These are phyloP conservation scores for Drosophila nr. perissopoda DNA, from an alignment of 2,888 invertebrate species.

Conservation along the genomic window DNA sequence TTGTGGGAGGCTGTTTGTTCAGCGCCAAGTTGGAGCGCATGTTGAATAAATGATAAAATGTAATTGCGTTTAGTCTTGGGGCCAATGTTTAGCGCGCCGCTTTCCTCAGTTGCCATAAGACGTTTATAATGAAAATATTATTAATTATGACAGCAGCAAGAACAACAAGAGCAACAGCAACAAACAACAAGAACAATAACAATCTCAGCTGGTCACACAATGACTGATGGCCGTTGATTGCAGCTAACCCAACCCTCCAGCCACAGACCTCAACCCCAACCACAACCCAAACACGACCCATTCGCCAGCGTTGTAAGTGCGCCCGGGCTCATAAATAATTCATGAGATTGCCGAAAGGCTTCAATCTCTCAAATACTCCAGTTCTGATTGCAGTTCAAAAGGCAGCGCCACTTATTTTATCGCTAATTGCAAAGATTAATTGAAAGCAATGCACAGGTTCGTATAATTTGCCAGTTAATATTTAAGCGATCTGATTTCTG, in stretches of 20 bases:
- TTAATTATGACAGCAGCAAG: slow-evolving; percentile 74
- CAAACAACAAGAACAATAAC: slow-evolving; percentile 27
- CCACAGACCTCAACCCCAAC: slow-evolving; percentile 1
- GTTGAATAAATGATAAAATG: slow-evolving; percentile 81
- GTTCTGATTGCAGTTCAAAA: slow-evolving; percentile 75
- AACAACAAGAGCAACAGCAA: slow-evolving; percentile 12
- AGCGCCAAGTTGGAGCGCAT: slow-evolving; percentile 59
- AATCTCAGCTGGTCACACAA: slow-evolving; percentile 42
- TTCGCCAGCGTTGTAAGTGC: slow-evolving; percentile 39
- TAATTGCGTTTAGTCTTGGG: slow-evolving; percentile 67
- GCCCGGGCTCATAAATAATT: slow-evolving; percentile 68
- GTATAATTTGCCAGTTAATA: slow-evolving; percentile 57
- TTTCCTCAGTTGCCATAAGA: slow-evolving; percentile 59
- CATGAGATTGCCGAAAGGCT: slow-evolving; percentile 69
- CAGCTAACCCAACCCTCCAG: slow-evolving; percentile 16
- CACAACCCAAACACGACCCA: slow-evolving; percentile 1
- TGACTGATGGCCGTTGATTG: slow-evolving; percentile 76
- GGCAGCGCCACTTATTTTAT: slow-evolving; percentile 61
- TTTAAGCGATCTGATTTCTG: slow-evolving; percentile 63
- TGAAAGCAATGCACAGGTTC: slow-evolving; percentile 58
- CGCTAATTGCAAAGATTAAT: slow-evolving; percentile 71
- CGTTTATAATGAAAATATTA: slow-evolving; percentile 81
- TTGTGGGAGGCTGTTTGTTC: slow-evolving; percentile 26
- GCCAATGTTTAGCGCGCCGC: slow-evolving; percentile 43
- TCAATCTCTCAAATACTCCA: slow-evolving; percentile 56